Base-by-base conservation (phyloP, 2,113 vertebrate species). In the Zeus faber region DNA sequence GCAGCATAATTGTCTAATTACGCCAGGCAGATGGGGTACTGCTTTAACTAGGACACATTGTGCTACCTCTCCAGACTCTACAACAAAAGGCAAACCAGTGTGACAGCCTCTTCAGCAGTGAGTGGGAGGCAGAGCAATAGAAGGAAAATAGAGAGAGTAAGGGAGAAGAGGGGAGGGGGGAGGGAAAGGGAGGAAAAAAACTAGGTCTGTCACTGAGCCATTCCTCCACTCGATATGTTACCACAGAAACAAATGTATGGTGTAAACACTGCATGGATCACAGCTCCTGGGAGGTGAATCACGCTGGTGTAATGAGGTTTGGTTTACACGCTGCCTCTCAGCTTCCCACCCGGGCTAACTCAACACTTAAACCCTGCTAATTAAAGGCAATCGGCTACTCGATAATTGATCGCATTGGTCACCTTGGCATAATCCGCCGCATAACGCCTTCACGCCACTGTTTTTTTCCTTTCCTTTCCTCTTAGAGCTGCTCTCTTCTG, bases 1-100 rank as follows among this genome's bases (percentile, higher is more conserved):
- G 69, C 83, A 77, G 79, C 73, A 77, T 88, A 89, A 89, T 88
- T 89, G 84, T 86, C 79, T 88, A 86, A 87, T 91, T 89, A 88
- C 79, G 79, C 66, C 53, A 72, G 85, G 85, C 88, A 89, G 87
- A 88, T 88, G 84, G 88, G 87, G 79, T 75, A 76, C 80, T 73
- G 77, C 80, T 84, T 86, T 89, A 90, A 89, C 86, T 89, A 82
- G 86, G 87, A 87, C 87, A 88, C 83, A 74, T 82, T 85, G 82
- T 83, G 77, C 83, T 89, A 82, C 82, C 85, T 88, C 85, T 85
- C 83, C 80, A 80, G 81, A 83, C 82, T 80, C 84, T 76, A 89
- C 79, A 84, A 85, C 85, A 89, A 89, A 89, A 87, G 84, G 75
- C 81, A 67, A 83, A 82, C 74, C 83, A 79, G 77, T 80, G 81